These are phyloP conservation scores for Cylindroiulus punctatus DNA, from an alignment of 2,888 invertebrate species.

Conservation along the genomic window DNA sequence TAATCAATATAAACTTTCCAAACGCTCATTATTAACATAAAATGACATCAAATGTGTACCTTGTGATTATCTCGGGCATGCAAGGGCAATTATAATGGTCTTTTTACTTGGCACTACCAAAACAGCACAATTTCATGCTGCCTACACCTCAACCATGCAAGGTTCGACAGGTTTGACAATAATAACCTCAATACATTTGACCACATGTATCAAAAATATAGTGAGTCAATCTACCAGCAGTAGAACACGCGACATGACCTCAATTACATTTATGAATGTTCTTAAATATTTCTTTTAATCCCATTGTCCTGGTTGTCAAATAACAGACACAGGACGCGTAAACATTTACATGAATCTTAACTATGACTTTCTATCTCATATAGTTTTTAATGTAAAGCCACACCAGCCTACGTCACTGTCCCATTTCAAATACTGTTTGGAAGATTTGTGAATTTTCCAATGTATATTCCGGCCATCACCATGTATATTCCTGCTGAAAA, in stretches of 20 bases:
- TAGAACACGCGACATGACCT: not conserved
- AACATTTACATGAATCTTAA: too few species aligned
- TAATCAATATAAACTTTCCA: conserved; percentile 36
- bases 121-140: not conserved
- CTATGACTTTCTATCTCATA: too few species aligned
- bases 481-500: too few species aligned
- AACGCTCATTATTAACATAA: conserved; percentile 9
- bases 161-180: not conserved
- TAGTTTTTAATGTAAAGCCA: too few species aligned
- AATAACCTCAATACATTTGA: conserved; percentile 30
- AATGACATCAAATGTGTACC: conserved; percentile 4
- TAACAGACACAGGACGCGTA: too few species aligned
- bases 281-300: not conserved
- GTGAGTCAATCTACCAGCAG: not conserved
- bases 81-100: conserved; percentile 5
- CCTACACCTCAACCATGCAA: not conserved
- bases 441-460: too few species aligned
- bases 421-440: too few species aligned
- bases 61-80: not conserved
- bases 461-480: too few species aligned
- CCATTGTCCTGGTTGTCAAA: too few species aligned
- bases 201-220: not conserved
- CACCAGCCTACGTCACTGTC: too few species aligned
- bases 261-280: conserved; percentile 3
- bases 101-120: not conserved